Conservation (phyloP, 64 coral and sea anemone genomes). For the Pachyseris speciosa region DNA sequence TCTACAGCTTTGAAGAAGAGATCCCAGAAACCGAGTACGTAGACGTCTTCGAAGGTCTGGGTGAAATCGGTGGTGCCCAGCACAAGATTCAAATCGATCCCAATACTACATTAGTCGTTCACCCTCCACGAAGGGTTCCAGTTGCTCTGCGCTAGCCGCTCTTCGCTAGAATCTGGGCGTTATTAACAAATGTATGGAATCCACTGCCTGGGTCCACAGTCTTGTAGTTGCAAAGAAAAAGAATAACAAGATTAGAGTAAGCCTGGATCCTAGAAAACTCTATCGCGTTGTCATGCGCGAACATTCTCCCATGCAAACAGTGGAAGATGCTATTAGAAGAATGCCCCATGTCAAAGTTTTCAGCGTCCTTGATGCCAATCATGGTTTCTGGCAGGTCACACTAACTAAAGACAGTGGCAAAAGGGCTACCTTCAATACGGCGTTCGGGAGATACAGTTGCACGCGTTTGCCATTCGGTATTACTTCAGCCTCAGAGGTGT, state of each 20-base stretch:
- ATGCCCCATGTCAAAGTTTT: constrained; percentile 27
- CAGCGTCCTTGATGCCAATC: constrained; percentile 50
- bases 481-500: constrained; percentile 47
- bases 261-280: constrained; percentile 29
- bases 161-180: constrained; percentile 24
- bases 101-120: constrained; percentile 22
- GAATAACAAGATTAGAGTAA: constrained; percentile 37
- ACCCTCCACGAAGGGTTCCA: constrained; percentile 17
- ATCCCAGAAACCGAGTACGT: constrained; percentile 6
- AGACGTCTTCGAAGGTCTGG: constrained; percentile 49
- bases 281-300: constrained; percentile 23
- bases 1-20: background rate
- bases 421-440: constrained; percentile 35
- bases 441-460: constrained; percentile 52
- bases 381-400: constrained; percentile 43
- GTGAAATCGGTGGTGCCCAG: background rate
- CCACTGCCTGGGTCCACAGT: too few species aligned
- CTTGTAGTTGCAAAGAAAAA: constrained; percentile 18
- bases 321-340: constrained; percentile 27
- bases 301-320: constrained; percentile 54
- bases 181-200: too few species aligned
- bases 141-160: background rate
- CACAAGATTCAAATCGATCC: constrained; percentile 21
- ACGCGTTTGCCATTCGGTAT: constrained; percentile 46
- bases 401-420: constrained; percentile 42